A percentile compares a stretch with the other conserved stretches of the same genome.
phyloP scores from a whole-genome alignment of 2,797 vertebrate genomes.

The Falco cherrug region DNA sequence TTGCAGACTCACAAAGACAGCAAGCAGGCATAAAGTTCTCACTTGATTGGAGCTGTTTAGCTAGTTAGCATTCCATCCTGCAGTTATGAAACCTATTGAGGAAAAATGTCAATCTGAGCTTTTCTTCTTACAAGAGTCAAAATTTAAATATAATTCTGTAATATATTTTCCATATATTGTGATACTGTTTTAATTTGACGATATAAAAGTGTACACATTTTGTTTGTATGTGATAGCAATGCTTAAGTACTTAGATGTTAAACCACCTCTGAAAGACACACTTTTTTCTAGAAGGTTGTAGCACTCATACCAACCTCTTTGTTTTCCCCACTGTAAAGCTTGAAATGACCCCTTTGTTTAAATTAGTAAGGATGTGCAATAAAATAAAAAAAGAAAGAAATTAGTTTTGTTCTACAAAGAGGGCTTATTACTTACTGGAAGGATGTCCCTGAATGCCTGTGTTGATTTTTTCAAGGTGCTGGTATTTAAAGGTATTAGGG shows the following conservation, averaged over 20 bases:
- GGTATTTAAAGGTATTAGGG: background rate
- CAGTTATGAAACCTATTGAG: background rate
- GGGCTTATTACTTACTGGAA: background rate
- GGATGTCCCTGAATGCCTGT: background rate
- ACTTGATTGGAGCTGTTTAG: background rate
- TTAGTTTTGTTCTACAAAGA: background rate
- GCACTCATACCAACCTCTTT: background rate
- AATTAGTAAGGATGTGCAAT: background rate
- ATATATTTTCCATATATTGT: background rate
- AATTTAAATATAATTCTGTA: background rate
- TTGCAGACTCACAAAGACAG: rapidly evolving
- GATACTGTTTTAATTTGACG: background rate
- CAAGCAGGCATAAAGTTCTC: background rate
- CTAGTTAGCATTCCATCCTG: background rate
- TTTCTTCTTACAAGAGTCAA: background rate
- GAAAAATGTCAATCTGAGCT: background rate
- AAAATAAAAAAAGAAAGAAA: background rate
- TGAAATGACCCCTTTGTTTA: background rate
- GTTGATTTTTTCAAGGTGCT: background rate
- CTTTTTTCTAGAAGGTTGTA: background rate
- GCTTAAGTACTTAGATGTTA: background rate
- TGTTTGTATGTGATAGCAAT: background rate
- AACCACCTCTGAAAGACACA: background rate
- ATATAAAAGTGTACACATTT: background rate
- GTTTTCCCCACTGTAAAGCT: background rate